Base-by-base conservation (phyloP, 2,888 invertebrate species). In the Meloe dianella region DNA sequence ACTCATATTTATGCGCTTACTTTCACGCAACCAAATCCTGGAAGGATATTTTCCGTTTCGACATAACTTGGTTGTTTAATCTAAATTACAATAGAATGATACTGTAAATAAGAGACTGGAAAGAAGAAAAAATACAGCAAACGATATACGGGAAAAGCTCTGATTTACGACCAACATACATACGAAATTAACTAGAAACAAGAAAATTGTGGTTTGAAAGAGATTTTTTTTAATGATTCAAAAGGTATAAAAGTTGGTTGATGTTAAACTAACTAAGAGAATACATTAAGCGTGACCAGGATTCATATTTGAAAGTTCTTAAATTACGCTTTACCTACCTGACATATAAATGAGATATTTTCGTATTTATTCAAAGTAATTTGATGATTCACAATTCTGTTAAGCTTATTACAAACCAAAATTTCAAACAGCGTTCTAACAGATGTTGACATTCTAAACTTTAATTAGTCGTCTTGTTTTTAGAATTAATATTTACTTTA, bases 221-320 rank as follows among this genome's bases (percentile, higher is more conserved):
- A 58, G 63, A 63, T 29, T 63, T 7, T 38, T 51, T 12, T 61
- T 47, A 66, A 66, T 63, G 30, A 66, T 66, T 63, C 63, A 66
- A 60, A 63, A 35, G 63, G 60, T 66, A 51, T 4, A 38, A 20
- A 20, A 20, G 47, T 9, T 47, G 5, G 24, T 54, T 22, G 54
- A 22, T 47, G 9, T 20, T 47, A 47, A 47, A 47, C 22, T 20
- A 20, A 20, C 20, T 20, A 20, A 20, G 20, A 2, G 1, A 4
- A 20, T 3, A 20, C 9, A 20, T 47, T 17, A 20, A 20, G 20
- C 17, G 6, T 38, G n/a, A n/a, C 6, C 38, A 38, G 38, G n/a
- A 38, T 12, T 4, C n/a, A n/a, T 2, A n/a, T 38, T 12, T 10
- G 12, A 38, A 12, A 38, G 12, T 38, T 17, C 5, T 8, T 8